Evolutionary conservation across 2,797 vertebrate species (phyloP).

Genomic region (Ceryle rudis): DNA sequence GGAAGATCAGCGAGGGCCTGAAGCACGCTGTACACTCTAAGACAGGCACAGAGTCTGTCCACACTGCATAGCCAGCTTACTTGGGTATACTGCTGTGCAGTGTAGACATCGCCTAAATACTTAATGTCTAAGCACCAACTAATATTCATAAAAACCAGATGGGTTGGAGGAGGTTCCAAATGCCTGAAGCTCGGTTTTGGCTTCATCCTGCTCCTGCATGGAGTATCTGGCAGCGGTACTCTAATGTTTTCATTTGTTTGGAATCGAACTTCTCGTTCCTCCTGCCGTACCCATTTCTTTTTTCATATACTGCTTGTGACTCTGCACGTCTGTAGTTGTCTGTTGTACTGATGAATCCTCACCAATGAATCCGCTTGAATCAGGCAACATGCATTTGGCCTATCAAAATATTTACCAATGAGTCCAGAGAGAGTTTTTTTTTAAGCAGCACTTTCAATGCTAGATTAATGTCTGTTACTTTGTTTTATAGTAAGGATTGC

Average conservation of each 20-base stretch:
- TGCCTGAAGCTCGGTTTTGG: neutral
- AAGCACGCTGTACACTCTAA: rapidly evolving
- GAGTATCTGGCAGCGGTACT: neutral
- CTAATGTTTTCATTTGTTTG: neutral
- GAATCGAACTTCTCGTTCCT: neutral
- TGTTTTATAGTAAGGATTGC: neutral
- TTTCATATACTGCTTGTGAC: neutral
- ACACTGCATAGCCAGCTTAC: rapidly evolving
- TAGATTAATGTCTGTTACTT: neutral
- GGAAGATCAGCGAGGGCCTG: neutral
- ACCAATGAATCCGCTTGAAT: neutral
- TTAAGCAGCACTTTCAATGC: neutral
- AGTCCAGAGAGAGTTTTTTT: neutral
- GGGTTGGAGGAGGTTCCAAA: constrained; percentile 5
- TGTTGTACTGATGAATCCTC: neutral
- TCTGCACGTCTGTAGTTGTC: neutral
- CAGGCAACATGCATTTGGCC: neutral
- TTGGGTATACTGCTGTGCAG: neutral
- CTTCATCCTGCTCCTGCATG: neutral
- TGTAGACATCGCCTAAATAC: neutral
- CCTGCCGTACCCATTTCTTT: neutral
- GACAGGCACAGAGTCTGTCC: neutral
- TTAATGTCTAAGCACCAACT: neutral
- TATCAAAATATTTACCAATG: neutral
- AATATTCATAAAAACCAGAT: constrained; percentile 27